Evolutionary conservation across 2,113 vertebrate genomes (phyloP).

Genomic region (Paralichthys olivaceus): DNA sequence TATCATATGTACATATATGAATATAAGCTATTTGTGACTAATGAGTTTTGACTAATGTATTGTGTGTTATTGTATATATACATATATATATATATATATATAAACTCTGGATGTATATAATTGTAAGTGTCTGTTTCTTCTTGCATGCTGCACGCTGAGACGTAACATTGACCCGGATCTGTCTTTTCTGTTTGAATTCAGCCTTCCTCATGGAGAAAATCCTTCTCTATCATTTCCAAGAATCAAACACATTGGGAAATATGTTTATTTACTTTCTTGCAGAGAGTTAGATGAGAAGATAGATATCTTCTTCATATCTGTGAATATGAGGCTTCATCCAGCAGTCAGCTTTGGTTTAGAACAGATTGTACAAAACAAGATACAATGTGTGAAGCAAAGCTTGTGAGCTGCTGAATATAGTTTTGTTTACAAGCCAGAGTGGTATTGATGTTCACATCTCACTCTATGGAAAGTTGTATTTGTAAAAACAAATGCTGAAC

Average conservation of each 20-base stretch:
- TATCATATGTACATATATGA: too few relatives aligned
- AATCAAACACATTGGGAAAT: neutral
- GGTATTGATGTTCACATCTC: neutral
- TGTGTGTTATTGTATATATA: too few relatives aligned
- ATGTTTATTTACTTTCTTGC: neutral
- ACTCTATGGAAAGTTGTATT: neutral
- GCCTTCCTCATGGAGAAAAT: neutral
- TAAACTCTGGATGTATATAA: too few relatives aligned
- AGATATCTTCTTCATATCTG: neutral
- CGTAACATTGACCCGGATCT: neutral
- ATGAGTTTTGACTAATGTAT: too few relatives aligned
- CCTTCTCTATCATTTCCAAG: neutral
- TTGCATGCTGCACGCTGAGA: neutral
- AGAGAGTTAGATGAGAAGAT: neutral
- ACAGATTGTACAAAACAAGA: neutral
- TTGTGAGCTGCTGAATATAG: neutral
- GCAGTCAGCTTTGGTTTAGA: neutral
- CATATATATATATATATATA: too few relatives aligned
- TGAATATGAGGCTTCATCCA: constrained; percentile 2
- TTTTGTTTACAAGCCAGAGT: neutral
- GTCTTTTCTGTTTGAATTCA: neutral
- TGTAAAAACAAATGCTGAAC: neutral
- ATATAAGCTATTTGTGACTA: too few relatives aligned
- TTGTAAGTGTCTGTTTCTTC: too few relatives aligned
- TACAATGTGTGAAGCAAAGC: neutral